Percentiles rank a stretch among this genome's conserved stretches.
Conservation (phyloP, 2,888 invertebrate species). For the Automeris io region DNA sequence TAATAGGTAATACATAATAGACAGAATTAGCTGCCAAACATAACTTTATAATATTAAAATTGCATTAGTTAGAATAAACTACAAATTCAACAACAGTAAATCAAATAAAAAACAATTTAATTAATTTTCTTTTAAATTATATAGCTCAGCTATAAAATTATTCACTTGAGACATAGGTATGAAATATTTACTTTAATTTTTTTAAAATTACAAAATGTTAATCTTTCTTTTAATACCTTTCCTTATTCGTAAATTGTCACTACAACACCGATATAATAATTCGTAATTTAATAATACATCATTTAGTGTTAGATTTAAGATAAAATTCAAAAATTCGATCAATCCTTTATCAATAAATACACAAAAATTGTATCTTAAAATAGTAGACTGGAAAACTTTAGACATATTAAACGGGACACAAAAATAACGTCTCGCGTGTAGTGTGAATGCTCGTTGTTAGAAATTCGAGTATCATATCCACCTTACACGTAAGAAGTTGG, state of each 20-base stretch:
- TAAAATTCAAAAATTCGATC: slow-evolving; percentile 9
- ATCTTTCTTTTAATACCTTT: slow-evolving; percentile 18
- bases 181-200: slow-evolving; percentile 22
- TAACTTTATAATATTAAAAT: background rate
- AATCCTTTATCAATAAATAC: slow-evolving; percentile 4
- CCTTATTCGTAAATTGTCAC: background rate
- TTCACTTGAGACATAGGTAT: slow-evolving; percentile 5
- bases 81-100: background rate
- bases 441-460: background rate
- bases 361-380: slow-evolving; percentile 2
- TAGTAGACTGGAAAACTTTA: slow-evolving; percentile 5
- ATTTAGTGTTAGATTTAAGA: slow-evolving; percentile 1
- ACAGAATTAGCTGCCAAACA: background rate
- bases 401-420: background rate
- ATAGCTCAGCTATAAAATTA: slow-evolving; percentile 4
- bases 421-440: background rate
- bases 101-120: background rate
- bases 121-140: background rate
- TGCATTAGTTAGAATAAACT: background rate
- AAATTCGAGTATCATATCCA: background rate
- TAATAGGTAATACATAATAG: background rate
- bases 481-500: slow-evolving; percentile 18
- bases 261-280: background rate
- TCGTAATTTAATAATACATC: background rate
- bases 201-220: slow-evolving; percentile 49